phyloP scores from a whole-genome alignment of 2,797 vertebrate genomes.

The Arremon aurantiirostris region DNA sequence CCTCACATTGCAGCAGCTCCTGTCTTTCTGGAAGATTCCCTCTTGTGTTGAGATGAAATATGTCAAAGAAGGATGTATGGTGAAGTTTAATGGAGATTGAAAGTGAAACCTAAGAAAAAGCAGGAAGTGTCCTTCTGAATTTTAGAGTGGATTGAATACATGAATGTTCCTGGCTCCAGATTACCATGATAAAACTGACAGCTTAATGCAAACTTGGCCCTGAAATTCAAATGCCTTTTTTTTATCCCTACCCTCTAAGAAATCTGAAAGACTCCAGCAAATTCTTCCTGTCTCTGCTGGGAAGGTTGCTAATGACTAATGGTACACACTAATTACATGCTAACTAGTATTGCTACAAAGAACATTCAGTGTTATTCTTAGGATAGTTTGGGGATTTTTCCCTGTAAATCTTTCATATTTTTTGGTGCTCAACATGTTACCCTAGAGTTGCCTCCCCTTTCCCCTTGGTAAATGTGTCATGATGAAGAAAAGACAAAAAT shows the following conservation, averaged over 20 bases:
- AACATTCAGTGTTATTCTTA: not conserved
- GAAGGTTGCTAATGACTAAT: not conserved
- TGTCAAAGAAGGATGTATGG: not conserved
- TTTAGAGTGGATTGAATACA: not conserved
- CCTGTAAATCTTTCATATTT: not conserved
- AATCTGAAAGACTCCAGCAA: not conserved
- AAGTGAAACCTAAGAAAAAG: not conserved
- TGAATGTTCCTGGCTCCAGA: not conserved
- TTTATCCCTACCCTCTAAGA: not conserved
- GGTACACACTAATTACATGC: not conserved
- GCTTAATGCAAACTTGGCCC: not conserved
- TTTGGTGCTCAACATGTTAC: not conserved
- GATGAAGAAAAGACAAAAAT: not conserved
- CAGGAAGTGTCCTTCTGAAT: not conserved
- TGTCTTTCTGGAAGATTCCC: conserved; percentile 56
- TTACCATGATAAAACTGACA: not conserved
- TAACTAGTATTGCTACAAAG: not conserved
- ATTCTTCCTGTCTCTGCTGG: not conserved
- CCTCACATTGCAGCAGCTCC: not conserved
- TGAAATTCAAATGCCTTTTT: not conserved
- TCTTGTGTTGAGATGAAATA: not conserved
- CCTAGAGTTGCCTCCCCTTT: not conserved
- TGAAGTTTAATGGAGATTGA: not conserved
- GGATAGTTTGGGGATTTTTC: not conserved
- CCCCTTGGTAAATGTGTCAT: not conserved